These are phyloP conservation scores for Coilia nasus DNA, from an alignment of 2,797 vertebrate genomes.

Conservation along the genomic window DNA sequence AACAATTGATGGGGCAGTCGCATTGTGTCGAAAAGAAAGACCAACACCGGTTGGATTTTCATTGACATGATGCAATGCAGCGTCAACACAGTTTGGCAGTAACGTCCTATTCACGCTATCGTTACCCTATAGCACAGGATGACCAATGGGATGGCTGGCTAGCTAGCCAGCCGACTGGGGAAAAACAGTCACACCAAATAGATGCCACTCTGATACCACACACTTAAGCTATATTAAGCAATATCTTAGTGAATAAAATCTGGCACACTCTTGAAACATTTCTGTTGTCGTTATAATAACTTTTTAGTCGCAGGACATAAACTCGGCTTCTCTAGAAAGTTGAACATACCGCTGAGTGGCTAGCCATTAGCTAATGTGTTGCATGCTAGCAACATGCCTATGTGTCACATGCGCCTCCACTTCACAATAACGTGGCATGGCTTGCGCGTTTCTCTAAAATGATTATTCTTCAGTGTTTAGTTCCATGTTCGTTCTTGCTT, in stretches of 20 bases:
- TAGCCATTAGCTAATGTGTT: neutral
- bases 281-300: neutral
- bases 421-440: constrained; percentile 47
- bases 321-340: neutral
- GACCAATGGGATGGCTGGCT: constrained; percentile 7
- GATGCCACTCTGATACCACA: neutral
- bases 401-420: constrained; percentile 36
- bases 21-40: neutral
- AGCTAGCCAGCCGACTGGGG: constrained; percentile 40
- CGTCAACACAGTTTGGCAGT: constrained; percentile 42
- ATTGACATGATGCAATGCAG: constrained; percentile 60
- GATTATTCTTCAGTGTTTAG: neutral
- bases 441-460: neutral
- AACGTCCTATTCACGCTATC: neutral
- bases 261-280: neutral
- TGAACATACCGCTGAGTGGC: constrained; percentile 17
- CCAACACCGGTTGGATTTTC: neutral
- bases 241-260: neutral
- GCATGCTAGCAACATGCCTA: constrained; percentile 14
- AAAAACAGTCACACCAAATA: neutral
- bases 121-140: neutral
- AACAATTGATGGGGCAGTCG: neutral
- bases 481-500: neutral
- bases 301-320: neutral
- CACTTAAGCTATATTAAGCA: neutral